Base-by-base conservation (phyloP, 2,797 vertebrate species). In the Tachyglossus aculeatus region DNA sequence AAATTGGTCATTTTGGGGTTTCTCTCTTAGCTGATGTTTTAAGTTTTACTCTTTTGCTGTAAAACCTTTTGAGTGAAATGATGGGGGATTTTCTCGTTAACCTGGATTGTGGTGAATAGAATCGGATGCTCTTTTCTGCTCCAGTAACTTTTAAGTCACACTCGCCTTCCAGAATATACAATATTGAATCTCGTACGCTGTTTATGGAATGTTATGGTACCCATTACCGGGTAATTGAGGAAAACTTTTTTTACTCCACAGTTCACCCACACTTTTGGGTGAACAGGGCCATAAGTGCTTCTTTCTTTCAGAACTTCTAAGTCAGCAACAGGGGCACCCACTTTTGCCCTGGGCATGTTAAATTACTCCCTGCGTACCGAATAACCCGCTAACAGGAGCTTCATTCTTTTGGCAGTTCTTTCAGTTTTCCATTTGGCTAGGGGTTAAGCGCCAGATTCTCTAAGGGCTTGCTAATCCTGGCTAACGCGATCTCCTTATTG, bases 401-500 rank as follows among this genome's bases (percentile, higher is more conserved):
- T 61, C 57, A 50, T 81, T 83, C 44, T 80, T 50, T 34, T 85
- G 39, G 45, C 74, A 77, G 54, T 54, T 57, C 6, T 59, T 73
- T 43, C 66, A 24, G n/a, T n/a, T n/a, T n/a, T 0, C 0, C 78
- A 68, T 52, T 86, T 40, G 77, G 69, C 82, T 86, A 41, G 70
- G 70, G 64, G 78, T 54, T 74, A 2, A 74, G 67, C 61, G 79
- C 75, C 76, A 71, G 86, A 33, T 63, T 83, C 77, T 81, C 74
- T 54, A 44, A 71, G 67, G 83, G 88, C 85, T 81, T 86, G 90
- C 86, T 90, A 70, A 69, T 84, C 89, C 88, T 83, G 72, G 88
- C 90, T 91, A 82, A 85, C 83, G 74, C 77, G 59, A 86, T 71
- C 81, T 85, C 88, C 71, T 82, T 82, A 87, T 92, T 94, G 93